Percentiles rank a stretch among this genome's conserved stretches.
Conservation (phyloP, 2,888 invertebrate species). For the Timema cristinae region DNA sequence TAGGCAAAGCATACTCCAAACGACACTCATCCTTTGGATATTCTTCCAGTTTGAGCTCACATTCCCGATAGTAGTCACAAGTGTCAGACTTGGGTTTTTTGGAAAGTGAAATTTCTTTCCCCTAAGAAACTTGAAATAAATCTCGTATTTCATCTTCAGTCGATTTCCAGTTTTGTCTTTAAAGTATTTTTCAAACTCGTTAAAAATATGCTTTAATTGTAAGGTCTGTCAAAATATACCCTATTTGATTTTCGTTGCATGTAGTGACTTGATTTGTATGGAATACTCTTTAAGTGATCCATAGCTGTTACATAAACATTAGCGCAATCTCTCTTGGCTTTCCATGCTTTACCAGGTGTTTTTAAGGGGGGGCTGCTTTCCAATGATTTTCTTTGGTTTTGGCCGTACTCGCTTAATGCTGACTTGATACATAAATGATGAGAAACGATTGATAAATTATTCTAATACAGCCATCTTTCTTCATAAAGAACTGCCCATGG, state of each 20-base stretch:
- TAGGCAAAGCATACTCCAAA: not conserved
- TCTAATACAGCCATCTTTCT: not conserved
- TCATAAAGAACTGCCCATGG: not conserved
- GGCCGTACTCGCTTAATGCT: not conserved
- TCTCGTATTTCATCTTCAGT: not conserved
- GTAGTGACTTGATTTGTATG: not conserved
- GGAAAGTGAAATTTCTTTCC: not conserved
- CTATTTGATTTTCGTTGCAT: not conserved
- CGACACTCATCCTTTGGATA: not conserved
- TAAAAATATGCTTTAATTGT: not conserved
- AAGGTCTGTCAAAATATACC: not conserved
- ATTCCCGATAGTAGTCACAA: not conserved
- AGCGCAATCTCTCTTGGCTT: not conserved
- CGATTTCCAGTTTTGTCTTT: not conserved
- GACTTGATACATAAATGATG: not conserved
- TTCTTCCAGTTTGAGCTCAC: not conserved
- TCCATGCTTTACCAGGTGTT: not conserved
- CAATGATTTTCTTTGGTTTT: not conserved
- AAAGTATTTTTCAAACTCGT: not conserved
- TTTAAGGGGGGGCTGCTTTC: not conserved
- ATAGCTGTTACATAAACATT: not conserved
- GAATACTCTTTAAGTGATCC: conserved; percentile 4
- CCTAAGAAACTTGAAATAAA: not conserved
- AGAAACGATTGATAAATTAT: not conserved
- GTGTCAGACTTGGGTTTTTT: not conserved